These are phyloP conservation scores for Schizaphis graminum DNA, from an alignment of 2,888 invertebrate species.

Conservation along the genomic window DNA sequence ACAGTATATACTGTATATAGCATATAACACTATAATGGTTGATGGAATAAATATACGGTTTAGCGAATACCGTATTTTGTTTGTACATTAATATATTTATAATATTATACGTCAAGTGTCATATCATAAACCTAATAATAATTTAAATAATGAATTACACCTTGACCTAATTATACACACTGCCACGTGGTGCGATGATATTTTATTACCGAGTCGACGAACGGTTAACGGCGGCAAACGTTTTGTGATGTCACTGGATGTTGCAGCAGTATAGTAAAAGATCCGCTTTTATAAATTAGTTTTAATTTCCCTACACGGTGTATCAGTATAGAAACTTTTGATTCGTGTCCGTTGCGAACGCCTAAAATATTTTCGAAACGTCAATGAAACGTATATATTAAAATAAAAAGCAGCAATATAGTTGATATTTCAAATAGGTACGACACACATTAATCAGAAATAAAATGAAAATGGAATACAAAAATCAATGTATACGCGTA, in stretches of 20 bases:
- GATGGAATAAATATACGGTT: neutral
- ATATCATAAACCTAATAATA: neutral
- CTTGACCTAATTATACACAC: conserved; percentile 34
- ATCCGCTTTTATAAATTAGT: neutral
- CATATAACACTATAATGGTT: neutral
- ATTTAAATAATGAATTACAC: conserved; percentile 36
- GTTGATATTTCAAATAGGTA: neutral
- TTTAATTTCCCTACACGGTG: neutral
- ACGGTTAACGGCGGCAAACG: neutral
- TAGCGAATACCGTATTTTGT: neutral
- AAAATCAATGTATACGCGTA: neutral
- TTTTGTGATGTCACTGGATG: neutral
- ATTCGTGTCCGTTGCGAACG: neutral
- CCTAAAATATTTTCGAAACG: neutral
- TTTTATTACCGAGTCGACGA: neutral
- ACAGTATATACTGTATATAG: neutral
- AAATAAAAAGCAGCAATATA: too few species aligned
- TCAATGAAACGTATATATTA: neutral
- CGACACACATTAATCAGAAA: neutral
- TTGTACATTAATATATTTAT: neutral
- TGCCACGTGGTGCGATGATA: neutral
- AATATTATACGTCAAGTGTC: neutral
- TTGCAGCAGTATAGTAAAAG: neutral
- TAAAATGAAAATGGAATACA: neutral
- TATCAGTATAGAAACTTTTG: neutral